Conservation (phyloP, 2,888 invertebrate genomes). For the Scrobipalpa costella region DNA sequence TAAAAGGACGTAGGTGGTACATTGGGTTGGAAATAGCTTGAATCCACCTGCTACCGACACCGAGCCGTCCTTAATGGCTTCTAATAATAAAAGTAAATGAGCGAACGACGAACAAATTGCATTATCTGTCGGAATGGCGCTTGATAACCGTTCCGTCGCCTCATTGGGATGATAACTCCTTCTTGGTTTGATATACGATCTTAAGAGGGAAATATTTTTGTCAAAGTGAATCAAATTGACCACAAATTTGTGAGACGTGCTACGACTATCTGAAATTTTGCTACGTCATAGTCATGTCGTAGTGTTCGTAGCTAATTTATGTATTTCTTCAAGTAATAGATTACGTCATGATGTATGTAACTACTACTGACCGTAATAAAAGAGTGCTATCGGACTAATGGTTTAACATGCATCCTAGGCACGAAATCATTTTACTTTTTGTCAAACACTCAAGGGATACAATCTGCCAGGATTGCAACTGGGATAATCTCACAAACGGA, state of each 20-base stretch:
- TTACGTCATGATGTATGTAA: too few relatives aligned
- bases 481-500: too few relatives aligned
- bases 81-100: conserved; percentile 70
- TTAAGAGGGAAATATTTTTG: not conserved
- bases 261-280: conserved; percentile 28
- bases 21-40: conserved; percentile 43
- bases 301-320: not conserved
- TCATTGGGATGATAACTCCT: conserved; percentile 52
- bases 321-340: not conserved
- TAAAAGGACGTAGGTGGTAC: conserved; percentile 38
- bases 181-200: conserved; percentile 45
- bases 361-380: too few relatives aligned
- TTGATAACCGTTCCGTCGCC: conserved; percentile 56
- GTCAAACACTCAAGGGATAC: too few relatives aligned
- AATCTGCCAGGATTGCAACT: too few relatives aligned
- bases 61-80: conserved; percentile 57
- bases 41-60: conserved; percentile 50
- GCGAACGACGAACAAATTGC: conserved; percentile 69
- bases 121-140: conserved; percentile 64
- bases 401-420: too few relatives aligned
- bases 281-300: not conserved
- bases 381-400: too few relatives aligned
- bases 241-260: conserved; percentile 22
- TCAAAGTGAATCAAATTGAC: not conserved
- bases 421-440: too few relatives aligned